phyloP scores from a whole-genome alignment of 2,888 invertebrate genomes.

The Nowickia ferox region DNA sequence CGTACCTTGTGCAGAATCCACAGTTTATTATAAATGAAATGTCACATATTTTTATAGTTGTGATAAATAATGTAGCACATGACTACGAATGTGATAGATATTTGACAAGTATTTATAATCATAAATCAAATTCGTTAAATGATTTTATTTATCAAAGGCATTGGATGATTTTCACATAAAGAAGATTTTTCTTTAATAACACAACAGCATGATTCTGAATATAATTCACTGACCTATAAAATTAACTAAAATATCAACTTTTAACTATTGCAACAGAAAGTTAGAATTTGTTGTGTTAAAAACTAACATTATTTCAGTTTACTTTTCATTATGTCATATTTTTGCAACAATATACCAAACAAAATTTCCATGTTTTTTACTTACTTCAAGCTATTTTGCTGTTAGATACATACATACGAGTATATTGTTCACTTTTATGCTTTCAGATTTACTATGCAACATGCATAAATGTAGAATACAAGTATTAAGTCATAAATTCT shows the following conservation, averaged over 20 bases:
- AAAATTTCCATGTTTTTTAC: not conserved
- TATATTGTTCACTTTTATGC: constrained; percentile 1
- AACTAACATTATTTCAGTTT: too few relatives aligned
- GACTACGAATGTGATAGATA: not conserved
- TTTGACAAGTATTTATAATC: not conserved
- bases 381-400: not conserved
- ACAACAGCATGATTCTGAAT: too few relatives aligned
- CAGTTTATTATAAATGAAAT: constrained; percentile 33
- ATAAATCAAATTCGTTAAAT: not conserved
- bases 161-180: not conserved
- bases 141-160: too few relatives aligned
- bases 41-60: constrained; percentile 20
- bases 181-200: not conserved
- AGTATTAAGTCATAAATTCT: constrained; percentile 61
- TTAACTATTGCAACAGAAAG: too few relatives aligned
- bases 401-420: constrained; percentile 6
- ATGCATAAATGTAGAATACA: constrained; percentile 17
- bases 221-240: too few relatives aligned
- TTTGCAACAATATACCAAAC: too few relatives aligned
- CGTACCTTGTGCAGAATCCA: constrained; percentile 28
- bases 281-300: too few relatives aligned
- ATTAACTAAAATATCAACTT: too few relatives aligned
- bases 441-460: constrained; percentile 23
- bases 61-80: constrained; percentile 34
- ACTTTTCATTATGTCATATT: too few relatives aligned